Evolutionary conservation across 2,113 vertebrate species (phyloP), one percentile per base, ranked within the genome.

Genomic region (Crotalus tigris): DNA sequence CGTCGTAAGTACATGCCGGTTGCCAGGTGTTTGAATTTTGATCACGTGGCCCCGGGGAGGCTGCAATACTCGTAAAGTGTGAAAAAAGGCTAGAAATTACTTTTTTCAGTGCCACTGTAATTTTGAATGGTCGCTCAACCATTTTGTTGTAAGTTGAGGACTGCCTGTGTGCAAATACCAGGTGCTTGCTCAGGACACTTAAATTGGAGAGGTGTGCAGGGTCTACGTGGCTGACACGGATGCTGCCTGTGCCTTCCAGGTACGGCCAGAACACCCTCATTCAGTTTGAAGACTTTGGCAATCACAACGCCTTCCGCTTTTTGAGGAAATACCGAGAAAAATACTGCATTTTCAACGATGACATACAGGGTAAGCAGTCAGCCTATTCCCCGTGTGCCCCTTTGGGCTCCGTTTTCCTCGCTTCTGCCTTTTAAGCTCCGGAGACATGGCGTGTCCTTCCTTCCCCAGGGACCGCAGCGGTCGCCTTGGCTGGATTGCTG

Each of bases 201-300:
- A 26, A 53, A 29, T 26, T 87, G 1, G 46, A 51, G 49, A 17
- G 85, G 44, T n/a, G 61, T 51, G 49, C 49, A 51, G 49, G 49
- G 7, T 51, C 49, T 51, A 9, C 49, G 49, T 51, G 49, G 49
- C 1, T 51, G 49, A 51, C 49, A 10, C 9, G 49, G 49, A 1
- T 51, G 49, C 8, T 51, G 49, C 11, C 49, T 12, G 0, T 94
- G 7, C 69, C 92, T 85, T 89, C 1, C 81, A 98, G 98, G 95
- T 98, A 99, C 0, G 99, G 99, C 58, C 99, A 98, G 96, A 98
- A 98, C 96, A 99, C 98, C 0, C 98, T 99, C 23, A 99, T 99
- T 96, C 99, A 99, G 51, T 99, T 99, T 96, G 99, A 99, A 93
- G 99, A 99, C 96, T 99, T 99, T 92, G 99, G 99, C 44, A 99